Percentiles rank a stretch among this genome's conserved stretches.
Conservation (phyloP, 2,888 invertebrate genomes). For the Augochlorella aurata region DNA sequence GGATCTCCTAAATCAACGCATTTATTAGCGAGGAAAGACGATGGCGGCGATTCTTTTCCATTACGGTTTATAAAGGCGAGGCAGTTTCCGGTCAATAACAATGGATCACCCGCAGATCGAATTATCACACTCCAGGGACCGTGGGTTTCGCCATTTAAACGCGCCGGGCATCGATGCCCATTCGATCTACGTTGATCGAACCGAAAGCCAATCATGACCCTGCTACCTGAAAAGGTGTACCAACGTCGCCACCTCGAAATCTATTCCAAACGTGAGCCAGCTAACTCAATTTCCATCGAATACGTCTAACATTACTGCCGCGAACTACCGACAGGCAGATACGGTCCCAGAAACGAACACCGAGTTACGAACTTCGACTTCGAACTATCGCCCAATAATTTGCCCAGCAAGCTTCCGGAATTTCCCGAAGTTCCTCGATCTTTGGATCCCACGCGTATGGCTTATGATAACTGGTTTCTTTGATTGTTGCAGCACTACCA, state of each 20-base stretch:
- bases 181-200: constrained; percentile 76
- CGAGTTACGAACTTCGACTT: constrained; percentile 37
- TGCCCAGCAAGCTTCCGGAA: constrained; percentile 20
- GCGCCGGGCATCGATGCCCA: constrained; percentile 52
- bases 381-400: constrained; percentile 39
- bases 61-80: constrained; percentile 31
- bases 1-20: constrained; percentile 18
- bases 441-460: neutral
- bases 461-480: neutral
- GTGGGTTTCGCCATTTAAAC: constrained; percentile 34
- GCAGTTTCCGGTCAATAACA: constrained; percentile 51
- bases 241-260: constrained; percentile 68
- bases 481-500: neutral
- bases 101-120: constrained; percentile 58
- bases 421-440: neutral
- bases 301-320: constrained; percentile 48
- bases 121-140: constrained; percentile 59
- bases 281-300: constrained; percentile 72
- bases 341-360: constrained; percentile 32
- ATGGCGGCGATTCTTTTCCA: constrained; percentile 38
- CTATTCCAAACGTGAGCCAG: constrained; percentile 74
- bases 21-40: constrained; percentile 34
- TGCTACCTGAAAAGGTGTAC: constrained; percentile 62
- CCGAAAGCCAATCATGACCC: constrained; percentile 76
- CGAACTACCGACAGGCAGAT: constrained; percentile 34